phyloP scores from a whole-genome alignment of 1,140 invertebrate genomes.

The Caerostris darwini region DNA sequence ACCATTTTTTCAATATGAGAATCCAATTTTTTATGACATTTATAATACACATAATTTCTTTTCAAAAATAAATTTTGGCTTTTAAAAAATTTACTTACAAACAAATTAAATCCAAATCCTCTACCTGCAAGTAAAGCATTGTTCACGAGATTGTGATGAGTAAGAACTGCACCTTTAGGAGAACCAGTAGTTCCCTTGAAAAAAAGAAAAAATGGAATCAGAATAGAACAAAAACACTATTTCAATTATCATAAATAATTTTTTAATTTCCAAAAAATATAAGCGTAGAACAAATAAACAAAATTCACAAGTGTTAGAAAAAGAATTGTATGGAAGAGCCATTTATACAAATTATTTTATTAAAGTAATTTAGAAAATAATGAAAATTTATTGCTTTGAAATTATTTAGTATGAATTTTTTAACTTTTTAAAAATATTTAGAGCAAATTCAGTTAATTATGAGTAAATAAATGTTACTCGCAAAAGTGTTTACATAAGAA shows the following conservation, averaged over 20 bases:
- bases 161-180: slow-evolving; percentile 93
- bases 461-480: no score
- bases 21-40: background rate
- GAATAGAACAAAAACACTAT: background rate
- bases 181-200: slow-evolving; percentile 90
- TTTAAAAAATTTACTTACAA: slow-evolving; percentile 79
- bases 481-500: no score
- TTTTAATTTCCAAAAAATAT: background rate
- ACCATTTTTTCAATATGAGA: background rate
- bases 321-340: background rate
- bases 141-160: slow-evolving; percentile 92
- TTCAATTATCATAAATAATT: background rate
- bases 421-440: no score
- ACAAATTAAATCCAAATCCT: slow-evolving; percentile 84
- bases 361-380: background rate
- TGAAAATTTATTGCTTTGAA: background rate
- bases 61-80: background rate
- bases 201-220: background rate
- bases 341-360: background rate
- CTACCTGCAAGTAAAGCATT: slow-evolving; percentile 88
- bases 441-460: no score
- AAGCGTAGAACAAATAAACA: no score
- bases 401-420: no score
- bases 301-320: background rate
- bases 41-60: background rate